Evolutionary conservation across 2,797 vertebrate genomes (phyloP), one percentile per base, ranked within the genome.

Genomic region (Oryzias dopingdopingensis): DNA sequence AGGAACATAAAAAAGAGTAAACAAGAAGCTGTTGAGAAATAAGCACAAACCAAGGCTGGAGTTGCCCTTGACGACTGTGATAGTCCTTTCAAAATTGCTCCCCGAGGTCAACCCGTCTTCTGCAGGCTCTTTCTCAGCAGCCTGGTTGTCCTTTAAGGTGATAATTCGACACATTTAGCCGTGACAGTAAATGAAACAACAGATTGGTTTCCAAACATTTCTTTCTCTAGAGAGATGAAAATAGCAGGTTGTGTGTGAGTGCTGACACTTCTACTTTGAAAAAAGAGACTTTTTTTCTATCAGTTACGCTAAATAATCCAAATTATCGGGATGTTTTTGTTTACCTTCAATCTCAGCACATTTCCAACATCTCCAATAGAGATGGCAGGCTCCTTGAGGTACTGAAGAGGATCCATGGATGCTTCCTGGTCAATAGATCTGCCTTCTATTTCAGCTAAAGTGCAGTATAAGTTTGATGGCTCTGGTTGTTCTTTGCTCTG

Each of bases 1-100:
- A 17, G 26, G 16, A 49, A 74, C 65, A 71, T 2, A 48, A 68
- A 14, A 62, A 58, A 37, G 41, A 70, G 66, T 4, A 73, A 77
- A 78, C 53, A 43, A 56, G 77, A 67, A 49, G 69, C 46, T 45
- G 42, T 62, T 22, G 67, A 67, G 47, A 74, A 70, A 72, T 61
- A 32, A 74, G 77, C 62, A 89, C 89, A 82, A 88, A 98, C 96
- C 97, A 40, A 99, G 91, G 84, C 95, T 98, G 82, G 95, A 95
- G 92, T 93, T 98, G 91, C 96, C 97, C 93, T 96, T 98, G 86
- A 94, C 93, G 69, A 99, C 93, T 55, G 88, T 92, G 83, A 99
- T 95, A 16, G 93, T 97, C 85, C 93, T 95, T 88, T 96, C 94
- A 71, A 94, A 95, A 37, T 79, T 81, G 77, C 87, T 95, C 83